These are phyloP conservation scores for Microcebus tavaratra DNA, from an alignment of 2,113 vertebrate species.

Conservation along the genomic window DNA sequence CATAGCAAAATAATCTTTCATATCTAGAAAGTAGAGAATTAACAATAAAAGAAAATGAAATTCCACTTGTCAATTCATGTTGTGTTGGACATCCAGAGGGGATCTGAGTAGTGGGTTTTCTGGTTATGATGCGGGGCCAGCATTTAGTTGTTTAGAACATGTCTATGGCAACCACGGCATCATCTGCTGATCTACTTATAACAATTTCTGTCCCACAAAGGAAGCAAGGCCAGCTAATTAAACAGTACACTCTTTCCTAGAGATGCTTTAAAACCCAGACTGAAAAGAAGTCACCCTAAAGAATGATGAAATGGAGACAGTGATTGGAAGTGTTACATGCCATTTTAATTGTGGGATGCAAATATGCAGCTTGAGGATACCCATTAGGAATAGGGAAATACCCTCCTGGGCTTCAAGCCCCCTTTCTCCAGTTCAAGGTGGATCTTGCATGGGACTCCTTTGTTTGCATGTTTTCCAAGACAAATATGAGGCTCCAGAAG, in stretches of 20 bases:
- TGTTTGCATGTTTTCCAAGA: constrained; percentile 15
- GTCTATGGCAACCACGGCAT: constrained; percentile 48
- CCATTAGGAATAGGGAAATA: background rate
- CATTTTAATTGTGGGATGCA: background rate
- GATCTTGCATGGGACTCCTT: background rate
- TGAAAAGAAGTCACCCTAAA: constrained; percentile 65
- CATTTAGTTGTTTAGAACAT: background rate
- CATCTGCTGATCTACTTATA: background rate
- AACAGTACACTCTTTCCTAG: constrained; percentile 50
- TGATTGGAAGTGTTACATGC: background rate
- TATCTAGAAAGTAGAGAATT: background rate
- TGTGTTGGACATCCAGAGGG: background rate
- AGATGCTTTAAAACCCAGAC: constrained; percentile 51
- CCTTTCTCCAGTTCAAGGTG: background rate
- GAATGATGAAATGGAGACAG: constrained; percentile 53
- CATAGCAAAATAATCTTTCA: background rate
- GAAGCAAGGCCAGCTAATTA: constrained; percentile 69
- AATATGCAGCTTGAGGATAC: background rate
- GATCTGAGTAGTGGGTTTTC: background rate
- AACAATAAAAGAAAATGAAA: background rate
- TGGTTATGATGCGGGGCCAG: too few species aligned
- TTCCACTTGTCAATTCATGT: background rate
- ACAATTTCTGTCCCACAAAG: constrained; percentile 51
- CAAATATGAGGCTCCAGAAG: background rate
- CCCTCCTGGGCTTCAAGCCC: background rate